Conservation (phyloP, 2,797 vertebrate species). For the Sternarchorhynchus goeldii region DNA sequence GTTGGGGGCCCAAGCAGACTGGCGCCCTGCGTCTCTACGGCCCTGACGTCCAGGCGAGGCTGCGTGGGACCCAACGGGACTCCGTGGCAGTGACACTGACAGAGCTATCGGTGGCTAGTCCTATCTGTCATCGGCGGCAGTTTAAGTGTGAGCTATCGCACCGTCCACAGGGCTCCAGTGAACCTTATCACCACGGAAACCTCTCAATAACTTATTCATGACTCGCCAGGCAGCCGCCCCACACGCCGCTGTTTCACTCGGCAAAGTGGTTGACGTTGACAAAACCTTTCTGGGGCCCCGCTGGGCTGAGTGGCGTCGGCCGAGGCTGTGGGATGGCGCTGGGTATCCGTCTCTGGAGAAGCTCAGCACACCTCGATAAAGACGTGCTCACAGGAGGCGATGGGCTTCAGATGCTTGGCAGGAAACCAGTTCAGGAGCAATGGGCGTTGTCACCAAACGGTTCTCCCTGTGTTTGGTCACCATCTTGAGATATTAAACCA, state of each 20-base stretch:
- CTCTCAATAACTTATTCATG: slow-evolving; percentile 64
- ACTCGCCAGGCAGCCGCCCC: slow-evolving; percentile 52
- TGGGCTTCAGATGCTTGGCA: slow-evolving; percentile 54
- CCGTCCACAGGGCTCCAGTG: slow-evolving; percentile 58
- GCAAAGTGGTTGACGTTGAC: slow-evolving; percentile 57
- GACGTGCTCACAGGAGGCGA: slow-evolving; percentile 44
- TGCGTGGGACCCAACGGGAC: slow-evolving; percentile 39
- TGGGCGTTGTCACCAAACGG: slow-evolving; percentile 45
- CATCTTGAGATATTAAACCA: slow-evolving; percentile 47
- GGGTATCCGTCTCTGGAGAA: slow-evolving; percentile 52
- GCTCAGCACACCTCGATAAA: slow-evolving; percentile 41
- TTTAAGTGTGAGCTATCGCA: slow-evolving; percentile 62
- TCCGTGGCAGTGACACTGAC: slow-evolving; percentile 55
- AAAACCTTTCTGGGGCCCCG: slow-evolving; percentile 51
- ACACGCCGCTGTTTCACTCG: slow-evolving; percentile 53
- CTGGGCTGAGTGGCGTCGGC: no score
- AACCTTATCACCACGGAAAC: slow-evolving; percentile 62
- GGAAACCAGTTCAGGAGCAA: slow-evolving; percentile 50
- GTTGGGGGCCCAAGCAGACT: slow-evolving; percentile 12
- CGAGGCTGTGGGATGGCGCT: slow-evolving; percentile 32
- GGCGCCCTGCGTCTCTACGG: slow-evolving; percentile 21
- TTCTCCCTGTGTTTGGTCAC: slow-evolving; percentile 44
- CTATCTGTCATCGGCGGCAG: slow-evolving; percentile 56
- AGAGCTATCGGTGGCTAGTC: slow-evolving; percentile 54
- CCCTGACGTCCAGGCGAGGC: slow-evolving; percentile 37